Percentiles rank a stretch among this genome's conserved stretches.
These are phyloP conservation scores for Calidris pugnax DNA, from an alignment of 2,113 vertebrate species.

Conservation along the genomic window DNA sequence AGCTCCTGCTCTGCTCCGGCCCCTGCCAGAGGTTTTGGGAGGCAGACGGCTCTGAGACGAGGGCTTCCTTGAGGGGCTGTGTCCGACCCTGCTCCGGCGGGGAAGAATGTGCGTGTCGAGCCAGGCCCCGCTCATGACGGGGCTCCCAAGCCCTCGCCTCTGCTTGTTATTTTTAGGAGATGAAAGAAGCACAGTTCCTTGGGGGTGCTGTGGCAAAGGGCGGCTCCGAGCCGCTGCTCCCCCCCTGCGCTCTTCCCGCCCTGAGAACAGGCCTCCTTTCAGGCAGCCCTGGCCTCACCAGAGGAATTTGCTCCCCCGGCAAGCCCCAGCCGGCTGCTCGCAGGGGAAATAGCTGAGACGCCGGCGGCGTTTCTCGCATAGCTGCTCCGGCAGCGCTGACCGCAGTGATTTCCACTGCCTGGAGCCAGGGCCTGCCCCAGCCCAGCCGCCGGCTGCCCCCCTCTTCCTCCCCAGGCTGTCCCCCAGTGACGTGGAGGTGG, in stretches of 20 bases:
- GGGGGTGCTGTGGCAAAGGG: not conserved
- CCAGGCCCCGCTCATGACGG: not conserved
- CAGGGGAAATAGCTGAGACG: slow-evolving; percentile 15
- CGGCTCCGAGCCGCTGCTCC: not conserved
- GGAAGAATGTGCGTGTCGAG: not conserved
- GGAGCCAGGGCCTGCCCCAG: not conserved
- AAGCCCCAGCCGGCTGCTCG: not conserved
- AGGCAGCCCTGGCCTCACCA: not conserved
- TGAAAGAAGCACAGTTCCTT: slow-evolving; percentile 16
- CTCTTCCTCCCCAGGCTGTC: not conserved
- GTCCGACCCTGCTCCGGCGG: fast-evolving
- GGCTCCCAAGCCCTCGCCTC: not conserved
- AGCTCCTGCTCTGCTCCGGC: not conserved
- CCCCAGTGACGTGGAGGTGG: not conserved
- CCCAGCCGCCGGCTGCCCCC: not conserved
- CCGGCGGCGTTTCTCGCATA: not conserved
- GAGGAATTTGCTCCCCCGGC: slow-evolving; percentile 7
- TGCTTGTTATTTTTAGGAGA: not conserved
- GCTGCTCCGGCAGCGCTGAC: not conserved
- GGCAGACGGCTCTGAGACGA: not conserved
- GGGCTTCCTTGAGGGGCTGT: not conserved
- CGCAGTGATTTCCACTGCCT: not conserved
- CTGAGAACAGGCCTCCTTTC: slow-evolving; percentile 38
- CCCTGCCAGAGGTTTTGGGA: not conserved
- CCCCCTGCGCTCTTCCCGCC: not conserved